These are phyloP conservation scores for Hymenochirus boettgeri DNA, from an alignment of 2,113 vertebrate genomes.

Conservation along the genomic window DNA sequence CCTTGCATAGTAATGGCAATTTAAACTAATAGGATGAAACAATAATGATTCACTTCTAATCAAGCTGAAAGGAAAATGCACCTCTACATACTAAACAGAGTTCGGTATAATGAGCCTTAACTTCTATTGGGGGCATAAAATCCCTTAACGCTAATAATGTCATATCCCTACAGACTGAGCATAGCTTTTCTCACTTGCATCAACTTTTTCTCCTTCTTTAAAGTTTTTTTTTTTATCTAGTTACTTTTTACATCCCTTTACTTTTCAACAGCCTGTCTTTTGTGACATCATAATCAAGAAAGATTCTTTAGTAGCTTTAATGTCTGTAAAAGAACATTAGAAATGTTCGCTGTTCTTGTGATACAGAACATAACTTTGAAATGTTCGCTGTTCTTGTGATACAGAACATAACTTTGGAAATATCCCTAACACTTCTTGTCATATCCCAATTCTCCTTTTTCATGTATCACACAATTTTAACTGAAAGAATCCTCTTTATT, in stretches of 20 bases:
- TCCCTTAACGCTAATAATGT: too few species aligned
- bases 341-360: neutral
- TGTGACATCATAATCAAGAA: conserved; percentile 14
- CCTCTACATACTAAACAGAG: too few species aligned
- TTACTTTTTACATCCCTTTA: neutral
- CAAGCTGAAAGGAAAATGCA: too few species aligned
- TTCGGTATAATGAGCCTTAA: too few species aligned
- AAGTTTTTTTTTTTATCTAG: conserved; percentile 1
- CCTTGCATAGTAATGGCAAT: too few species aligned
- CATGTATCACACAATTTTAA: conserved; percentile 6
- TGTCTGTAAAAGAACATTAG: conserved; percentile 2
- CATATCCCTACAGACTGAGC: too few species aligned
- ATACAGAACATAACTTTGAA: conserved; percentile 11
- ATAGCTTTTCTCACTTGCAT: too few species aligned
- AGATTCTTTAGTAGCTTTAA: neutral
- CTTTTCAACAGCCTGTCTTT: neutral
- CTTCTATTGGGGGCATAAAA: too few species aligned
- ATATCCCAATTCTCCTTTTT: conserved; percentile 19
- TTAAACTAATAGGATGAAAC: too few species aligned
- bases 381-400: neutral
- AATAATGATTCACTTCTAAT: too few species aligned
- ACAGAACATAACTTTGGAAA: conserved; percentile 10
- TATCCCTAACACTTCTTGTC: conserved; percentile 11
- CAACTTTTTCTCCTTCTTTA: neutral
- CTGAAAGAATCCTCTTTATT: conserved; percentile 13